Evolutionary conservation across 2,888 invertebrate genomes (phyloP).

Genomic region (Atrina japonica): DNA sequence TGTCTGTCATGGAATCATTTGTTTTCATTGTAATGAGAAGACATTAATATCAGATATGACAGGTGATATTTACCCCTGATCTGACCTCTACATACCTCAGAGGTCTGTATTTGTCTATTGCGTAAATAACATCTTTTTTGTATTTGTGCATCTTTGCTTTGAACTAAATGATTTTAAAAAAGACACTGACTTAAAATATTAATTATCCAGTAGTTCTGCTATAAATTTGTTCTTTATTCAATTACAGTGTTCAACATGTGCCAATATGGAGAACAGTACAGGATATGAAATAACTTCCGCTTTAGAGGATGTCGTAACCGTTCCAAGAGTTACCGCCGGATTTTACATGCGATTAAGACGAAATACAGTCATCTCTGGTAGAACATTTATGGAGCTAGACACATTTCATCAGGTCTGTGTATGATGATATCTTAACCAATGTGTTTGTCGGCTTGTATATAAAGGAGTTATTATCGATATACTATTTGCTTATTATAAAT

Average conservation of each 20-base stretch:
- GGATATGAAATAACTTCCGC: conserved; percentile 24
- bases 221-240: no score
- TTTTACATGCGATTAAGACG: conserved; percentile 72
- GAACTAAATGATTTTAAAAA: no score
- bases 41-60: no score
- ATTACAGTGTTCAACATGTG: conserved; percentile 34
- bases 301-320: conserved; percentile 50
- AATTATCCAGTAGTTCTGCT: no score
- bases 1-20: no score
- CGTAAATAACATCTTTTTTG: no score
- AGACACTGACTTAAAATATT: no score
- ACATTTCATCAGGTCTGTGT: conserved; percentile 73
- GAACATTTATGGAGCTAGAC: conserved; percentile 72
- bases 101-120: no score
- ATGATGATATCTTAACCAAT: not conserved
- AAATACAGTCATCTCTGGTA: conserved; percentile 63
- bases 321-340: conserved; percentile 71
- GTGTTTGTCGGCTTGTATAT: not conserved
- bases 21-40: no score
- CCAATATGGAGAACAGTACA: conserved; percentile 30
- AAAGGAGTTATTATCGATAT: not conserved
- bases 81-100: no score
- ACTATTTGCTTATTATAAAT: not conserved
- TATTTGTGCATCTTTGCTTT: no score
- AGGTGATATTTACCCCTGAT: no score